Evolutionary conservation across 2,888 invertebrate species (phyloP), one percentile per base, ranked within the genome.

Genomic region (Drosophila stalkeri): DNA sequence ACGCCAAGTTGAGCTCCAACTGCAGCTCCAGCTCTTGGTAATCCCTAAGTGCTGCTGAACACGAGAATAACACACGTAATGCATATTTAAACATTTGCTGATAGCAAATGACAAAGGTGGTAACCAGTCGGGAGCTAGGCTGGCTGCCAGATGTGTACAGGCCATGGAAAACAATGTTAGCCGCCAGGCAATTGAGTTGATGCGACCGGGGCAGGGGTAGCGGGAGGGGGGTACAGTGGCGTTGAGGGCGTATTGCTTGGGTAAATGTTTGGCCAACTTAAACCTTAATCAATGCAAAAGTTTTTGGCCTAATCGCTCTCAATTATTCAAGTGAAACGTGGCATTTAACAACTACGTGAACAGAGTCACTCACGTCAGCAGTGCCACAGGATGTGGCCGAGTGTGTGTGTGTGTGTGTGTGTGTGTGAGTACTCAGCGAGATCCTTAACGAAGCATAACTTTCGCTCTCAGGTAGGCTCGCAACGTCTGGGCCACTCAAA

Each of bases 291-390:
- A 92, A 92, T 92, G 91, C 80, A 86, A 92, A 91, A 90, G 91
- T 92, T 91, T 91, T 85, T 76, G 81, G 90, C 89, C 91, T 91
- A 91, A 91, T 91, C 91, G 91, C 86, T 91, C 90, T 90, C 91
- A 91, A 91, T 91, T 91, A 91, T 91, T 92, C 91, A 90, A 90
- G 91, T 90, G 92, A 88, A 92, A 91, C 91, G 91, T 91, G 92
- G 90, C 85, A 89, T 91, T 90, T 91, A 90, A 90, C 91, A 91
- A 90, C 86, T 88, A 85, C 91, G 90, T 91, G 91, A 87, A 84
- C 49, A 39, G 52, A 56, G 60, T 64, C 56, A 68, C 73, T 73
- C 68, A 79, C 64, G 44, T 70, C 46, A 77, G 43, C 55, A 71
- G 73, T 62, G 72, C 51, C 27, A 46, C 41, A 41, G 62, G 61